Percentiles rank a stretch among this genome's conserved stretches.
phyloP scores from a whole-genome alignment of 1,140 invertebrate genomes.

The Odontomachus brunneus region DNA sequence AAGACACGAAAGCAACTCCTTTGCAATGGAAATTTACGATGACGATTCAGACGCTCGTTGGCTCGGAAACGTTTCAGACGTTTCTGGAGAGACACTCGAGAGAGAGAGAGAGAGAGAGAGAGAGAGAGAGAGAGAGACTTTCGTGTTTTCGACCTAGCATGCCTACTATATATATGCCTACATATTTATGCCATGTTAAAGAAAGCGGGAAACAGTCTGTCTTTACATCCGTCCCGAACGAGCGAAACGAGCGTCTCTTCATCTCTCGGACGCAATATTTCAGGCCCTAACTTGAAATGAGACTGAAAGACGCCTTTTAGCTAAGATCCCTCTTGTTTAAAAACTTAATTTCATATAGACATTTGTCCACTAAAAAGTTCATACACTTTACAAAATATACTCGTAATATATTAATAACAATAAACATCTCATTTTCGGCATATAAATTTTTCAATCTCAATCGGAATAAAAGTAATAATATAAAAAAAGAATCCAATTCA shows the following conservation, averaged over 20 bases:
- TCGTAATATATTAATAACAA: slow-evolving; percentile 1
- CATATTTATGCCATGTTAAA: slow-evolving; percentile 30
- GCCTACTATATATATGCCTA: slow-evolving; percentile 26
- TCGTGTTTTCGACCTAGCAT: not conserved
- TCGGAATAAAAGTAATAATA: too few species aligned
- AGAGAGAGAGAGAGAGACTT: not conserved
- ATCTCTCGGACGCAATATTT: not conserved
- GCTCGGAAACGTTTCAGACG: slow-evolving; percentile 32
- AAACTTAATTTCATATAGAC: slow-evolving; percentile 29
- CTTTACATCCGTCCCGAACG: not conserved
- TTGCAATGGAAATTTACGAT: slow-evolving; percentile 48
- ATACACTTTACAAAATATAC: not conserved
- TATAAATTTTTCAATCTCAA: too few species aligned
- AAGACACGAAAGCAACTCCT: slow-evolving; percentile 30
- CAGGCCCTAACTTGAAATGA: not conserved
- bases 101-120: slow-evolving; percentile 22
- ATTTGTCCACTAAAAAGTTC: not conserved
- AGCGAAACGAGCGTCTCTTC: not conserved
- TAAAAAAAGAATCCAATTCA: too few species aligned
- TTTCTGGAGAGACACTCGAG: slow-evolving; percentile 14
- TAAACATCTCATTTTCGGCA: not conserved
- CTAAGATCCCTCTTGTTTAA: not conserved
- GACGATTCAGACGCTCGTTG: slow-evolving; percentile 23
- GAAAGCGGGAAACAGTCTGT: not conserved
- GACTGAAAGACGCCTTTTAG: not conserved